phyloP scores from a whole-genome alignment of 2,797 vertebrate genomes.

The Todus mexicanus region DNA sequence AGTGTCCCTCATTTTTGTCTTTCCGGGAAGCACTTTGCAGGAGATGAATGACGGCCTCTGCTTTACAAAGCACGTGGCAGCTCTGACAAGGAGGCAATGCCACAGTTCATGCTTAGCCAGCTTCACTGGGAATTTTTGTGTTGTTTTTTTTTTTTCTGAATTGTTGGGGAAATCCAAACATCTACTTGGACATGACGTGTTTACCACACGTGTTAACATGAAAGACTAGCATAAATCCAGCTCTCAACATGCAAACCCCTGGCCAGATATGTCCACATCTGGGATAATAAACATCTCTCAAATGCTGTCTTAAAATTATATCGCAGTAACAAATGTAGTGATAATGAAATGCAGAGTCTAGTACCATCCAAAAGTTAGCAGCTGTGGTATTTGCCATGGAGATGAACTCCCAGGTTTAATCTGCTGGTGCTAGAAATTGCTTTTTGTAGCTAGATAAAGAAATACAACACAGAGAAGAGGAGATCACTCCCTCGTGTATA shows the following conservation, averaged over 20 bases:
- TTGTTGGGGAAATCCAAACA: background rate
- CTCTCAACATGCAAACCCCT: background rate
- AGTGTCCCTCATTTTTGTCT: background rate
- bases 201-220: background rate
- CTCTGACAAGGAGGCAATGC: background rate
- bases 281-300: background rate
- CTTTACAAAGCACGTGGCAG: background rate
- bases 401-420: background rate
- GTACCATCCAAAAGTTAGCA: background rate
- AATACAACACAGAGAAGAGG: background rate
- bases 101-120: background rate
- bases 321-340: slow-evolving; percentile 3
- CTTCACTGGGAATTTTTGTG: background rate
- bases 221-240: background rate
- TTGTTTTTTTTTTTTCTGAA: background rate
- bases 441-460: background rate
- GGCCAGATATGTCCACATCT: slow-evolving; percentile 3
- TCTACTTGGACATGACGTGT: background rate
- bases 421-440: background rate
- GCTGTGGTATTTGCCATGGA: background rate
- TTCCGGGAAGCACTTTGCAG: background rate
- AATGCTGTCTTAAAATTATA: background rate
- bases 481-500: background rate
- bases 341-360: slow-evolving; percentile 1
- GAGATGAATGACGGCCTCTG: background rate